Base-by-base conservation (phyloP, 2,888 invertebrate genomes). In the Drosophila longiperda region DNA sequence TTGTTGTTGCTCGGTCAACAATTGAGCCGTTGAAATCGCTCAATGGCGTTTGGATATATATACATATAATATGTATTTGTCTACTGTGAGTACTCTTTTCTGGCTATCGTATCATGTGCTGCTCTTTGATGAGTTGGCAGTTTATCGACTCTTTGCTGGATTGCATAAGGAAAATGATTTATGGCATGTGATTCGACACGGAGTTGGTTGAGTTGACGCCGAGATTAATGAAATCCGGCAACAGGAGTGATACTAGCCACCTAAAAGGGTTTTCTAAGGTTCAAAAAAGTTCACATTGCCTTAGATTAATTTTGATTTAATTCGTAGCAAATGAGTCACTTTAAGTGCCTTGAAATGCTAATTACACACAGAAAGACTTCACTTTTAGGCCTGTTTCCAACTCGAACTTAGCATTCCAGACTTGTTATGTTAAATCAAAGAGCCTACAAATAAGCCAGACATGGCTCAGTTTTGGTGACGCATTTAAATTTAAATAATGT, bases 151-250 rank as follows among this genome's bases (percentile, higher is more conserved):
- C 60, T 36, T 33, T 52, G 61, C 53, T 32, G 72, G 74, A 83
- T 86, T 86, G 85, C 88, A 87, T 85, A 87, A 85, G 83, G 67
- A 60, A 76, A 83, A 87, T 86, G 85, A 86, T 86, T 86, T 83
- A 86, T 86, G 81, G 63, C 81, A 69, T 76, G 58, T 66, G 74
- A 87, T 78, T 75, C 67, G 82, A 77, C 74, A 68, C 59, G 78
- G 68, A 59, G 64, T 66, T 61, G 73, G 70, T 48, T 64, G 50
- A 66, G 78, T 71, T 83, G 75, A 73, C 73, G 73, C 59, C 73
- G 78, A 78, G 82, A 82, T 82, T 86, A 86, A 83, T 79, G 78
- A 75, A 78, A 83, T 73, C 73, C 62, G 54, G 57, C 70, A 67
- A 73, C 74, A 83, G 85, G 65, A 77, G 64, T 50, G 58, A 52